Base-by-base conservation (phyloP, 2,797 vertebrate genomes). In the Darevskia mixta region DNA sequence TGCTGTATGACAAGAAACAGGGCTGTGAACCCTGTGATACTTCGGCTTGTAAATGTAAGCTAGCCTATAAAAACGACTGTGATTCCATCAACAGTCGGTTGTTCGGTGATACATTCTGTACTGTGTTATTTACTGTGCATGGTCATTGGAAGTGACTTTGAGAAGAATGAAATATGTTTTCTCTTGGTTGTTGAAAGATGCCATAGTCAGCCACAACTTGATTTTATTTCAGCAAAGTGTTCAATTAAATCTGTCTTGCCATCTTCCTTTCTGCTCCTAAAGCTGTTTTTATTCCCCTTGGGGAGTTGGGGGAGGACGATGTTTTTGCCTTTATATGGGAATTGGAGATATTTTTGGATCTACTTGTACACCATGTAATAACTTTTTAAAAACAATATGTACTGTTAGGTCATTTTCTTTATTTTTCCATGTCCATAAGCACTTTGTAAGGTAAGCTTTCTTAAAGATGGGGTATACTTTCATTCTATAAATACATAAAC, bases 41-140 rank as follows among this genome's bases (percentile, higher is more conserved):
- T 96, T 93, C 90, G 93, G 95, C 96, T 96, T 96, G 96, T 97
- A 97, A 97, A 97, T 96, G 95, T 94, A 95, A 97, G 95, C 94
- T 86, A 4, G 76, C 91, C 96, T 95, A 92, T 97, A 97, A 97
- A 97, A 97, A 89, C 35, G 78, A 82, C 32, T 80, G 93, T 94
- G 95, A 96, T 95, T 96, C 96, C 92, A 3, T 97, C 96, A 96
- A 92, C 95, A 96, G 91, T 88, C n/a, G 91, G 92, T 32, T 89
- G 88, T 94, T 90, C 93, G 80, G 41, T 91, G 90, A 84, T 89
- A 87, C 81, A 87, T 92, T 92, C 94, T 92, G 86, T 94, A 87
- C 93, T 87, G 13, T 55, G 81, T 91, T 95, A 85, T 89, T 95
- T 93, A 93, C 93, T 5, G 25, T 92, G 90, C n/a, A 23, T 2